Evolutionary conservation across 1,140 invertebrate genomes (phyloP).

Genomic region (Zaprionus vittiger): DNA sequence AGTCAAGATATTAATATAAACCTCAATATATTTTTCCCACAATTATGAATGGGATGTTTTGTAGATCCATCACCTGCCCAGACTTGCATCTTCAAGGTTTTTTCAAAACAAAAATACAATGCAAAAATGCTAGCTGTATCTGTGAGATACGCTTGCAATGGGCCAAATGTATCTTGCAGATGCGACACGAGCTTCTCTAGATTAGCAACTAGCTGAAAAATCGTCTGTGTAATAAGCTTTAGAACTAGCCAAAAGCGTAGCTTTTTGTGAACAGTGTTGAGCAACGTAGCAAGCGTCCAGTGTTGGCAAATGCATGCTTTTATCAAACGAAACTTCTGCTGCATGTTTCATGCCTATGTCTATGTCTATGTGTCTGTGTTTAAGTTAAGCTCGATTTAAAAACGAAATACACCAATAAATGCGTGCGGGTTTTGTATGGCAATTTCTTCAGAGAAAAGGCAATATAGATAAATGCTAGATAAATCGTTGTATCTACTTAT

Average conservation of each 20-base stretch:
- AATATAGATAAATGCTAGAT: background rate
- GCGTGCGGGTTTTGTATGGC: slow-evolving; percentile 62
- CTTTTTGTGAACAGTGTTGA: slow-evolving; percentile 70
- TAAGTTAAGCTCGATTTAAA: slow-evolving; percentile 39
- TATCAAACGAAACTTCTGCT: slow-evolving; percentile 25
- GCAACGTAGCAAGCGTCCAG: slow-evolving; percentile 40
- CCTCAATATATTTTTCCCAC: slow-evolving; percentile 10
- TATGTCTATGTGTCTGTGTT: slow-evolving; percentile 57
- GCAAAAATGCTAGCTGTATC: slow-evolving; percentile 49
- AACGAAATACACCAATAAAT: slow-evolving; percentile 68
- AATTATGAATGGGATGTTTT: slow-evolving; percentile 56
- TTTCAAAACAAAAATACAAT: slow-evolving; percentile 55
- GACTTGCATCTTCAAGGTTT: slow-evolving; percentile 84
- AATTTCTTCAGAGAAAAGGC: slow-evolving; percentile 42
- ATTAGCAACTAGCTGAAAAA: slow-evolving; percentile 32
- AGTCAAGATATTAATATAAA: background rate
- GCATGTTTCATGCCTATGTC: slow-evolving; percentile 63
- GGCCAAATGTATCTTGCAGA: slow-evolving; percentile 70
- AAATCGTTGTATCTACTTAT: background rate
- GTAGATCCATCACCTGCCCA: slow-evolving; percentile 84
- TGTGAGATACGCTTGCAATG: slow-evolving; percentile 63
- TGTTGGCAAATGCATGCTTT: slow-evolving; percentile 68
- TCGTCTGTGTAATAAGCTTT: slow-evolving; percentile 56
- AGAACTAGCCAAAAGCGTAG: slow-evolving; percentile 56
- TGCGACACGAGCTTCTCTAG: slow-evolving; percentile 52